A percentile compares a stretch with the other conserved stretches of the same genome.
Evolutionary conservation across 1,140 invertebrate genomes (phyloP).

Genomic region (Pachyrhynchus sulphureomaculatus): DNA sequence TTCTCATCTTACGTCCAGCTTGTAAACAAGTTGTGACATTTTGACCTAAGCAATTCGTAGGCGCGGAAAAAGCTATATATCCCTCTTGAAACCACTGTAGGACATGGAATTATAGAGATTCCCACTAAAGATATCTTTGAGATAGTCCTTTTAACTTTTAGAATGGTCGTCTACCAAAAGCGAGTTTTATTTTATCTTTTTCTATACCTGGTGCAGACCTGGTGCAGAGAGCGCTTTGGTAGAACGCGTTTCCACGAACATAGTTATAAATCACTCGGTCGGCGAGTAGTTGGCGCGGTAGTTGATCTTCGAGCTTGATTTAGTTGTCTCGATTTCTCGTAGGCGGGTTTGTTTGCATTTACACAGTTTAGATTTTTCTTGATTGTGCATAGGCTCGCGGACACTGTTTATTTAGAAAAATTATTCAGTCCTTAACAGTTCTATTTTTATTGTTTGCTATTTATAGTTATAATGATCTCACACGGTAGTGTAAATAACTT

Average conservation of each 20-base stretch:
- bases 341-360: conserved; percentile 32
- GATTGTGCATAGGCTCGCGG: conserved; percentile 11
- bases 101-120: conserved; percentile 14
- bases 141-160: conserved; percentile 15
- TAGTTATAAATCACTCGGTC: conserved; percentile 3
- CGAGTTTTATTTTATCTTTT: conserved; percentile 18
- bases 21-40: conserved; percentile 12
- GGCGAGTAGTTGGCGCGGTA: conserved; percentile 18
- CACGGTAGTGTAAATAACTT: no score
- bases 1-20: not conserved
- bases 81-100: not conserved
- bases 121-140: conserved; percentile 9
- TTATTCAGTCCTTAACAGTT: no score
- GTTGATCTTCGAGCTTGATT: conserved; percentile 28
- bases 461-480: no score
- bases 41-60: conserved; percentile 6
- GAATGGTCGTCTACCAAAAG: conserved; percentile 19
- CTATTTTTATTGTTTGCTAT: no score
- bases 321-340: conserved; percentile 29
- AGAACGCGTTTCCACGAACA: conserved; percentile 1
- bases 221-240: not conserved
- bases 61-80: conserved; percentile 22
- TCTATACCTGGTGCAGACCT: conserved; percentile 14
- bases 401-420: not conserved
- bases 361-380: conserved; percentile 18